A percentile compares a stretch with the other conserved stretches of the same genome.
Evolutionary conservation across 2,113 vertebrate genomes (phyloP).

Genomic region (Gymnocephalus cernua): DNA sequence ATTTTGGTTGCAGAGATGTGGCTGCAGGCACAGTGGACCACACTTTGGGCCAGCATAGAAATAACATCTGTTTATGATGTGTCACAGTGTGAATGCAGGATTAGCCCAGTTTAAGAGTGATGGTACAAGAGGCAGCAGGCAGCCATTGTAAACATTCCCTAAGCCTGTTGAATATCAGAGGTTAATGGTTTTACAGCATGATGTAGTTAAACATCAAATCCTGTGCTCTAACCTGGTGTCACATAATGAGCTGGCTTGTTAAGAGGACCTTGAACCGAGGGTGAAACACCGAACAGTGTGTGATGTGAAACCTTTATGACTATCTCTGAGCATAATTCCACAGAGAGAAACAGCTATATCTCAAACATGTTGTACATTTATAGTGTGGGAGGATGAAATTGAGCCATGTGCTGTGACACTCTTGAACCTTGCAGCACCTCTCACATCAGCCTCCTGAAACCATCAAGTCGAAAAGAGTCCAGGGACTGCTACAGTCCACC

Average conservation of each 20-base stretch:
- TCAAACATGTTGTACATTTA: background rate
- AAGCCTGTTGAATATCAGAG: conserved; percentile 64
- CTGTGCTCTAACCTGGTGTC: conserved; percentile 6
- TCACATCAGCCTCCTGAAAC: conserved; percentile 29
- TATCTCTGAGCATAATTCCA: background rate
- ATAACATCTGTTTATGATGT: background rate
- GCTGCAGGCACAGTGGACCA: background rate
- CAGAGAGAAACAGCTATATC: background rate
- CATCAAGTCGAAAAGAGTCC: conserved; percentile 35
- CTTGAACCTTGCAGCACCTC: background rate
- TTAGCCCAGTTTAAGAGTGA: background rate
- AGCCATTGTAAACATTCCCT: conserved; percentile 45
- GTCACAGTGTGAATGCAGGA: background rate
- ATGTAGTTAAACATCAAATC: conserved; percentile 62
- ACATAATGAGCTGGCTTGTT: conserved; percentile 12
- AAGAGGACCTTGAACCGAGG: conserved; percentile 52
- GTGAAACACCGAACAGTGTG: background rate
- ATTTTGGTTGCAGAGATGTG: background rate
- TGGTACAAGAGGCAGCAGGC: background rate
- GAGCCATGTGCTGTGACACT: background rate
- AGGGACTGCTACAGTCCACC: background rate
- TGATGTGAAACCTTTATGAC: conserved; percentile 23
- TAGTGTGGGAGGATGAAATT: background rate
- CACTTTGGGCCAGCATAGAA: background rate
- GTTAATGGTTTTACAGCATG: conserved; percentile 80